Evolutionary conservation across 2,113 vertebrate genomes (phyloP).

Genomic region (Sinocyclocheilus anshuiensis): DNA sequence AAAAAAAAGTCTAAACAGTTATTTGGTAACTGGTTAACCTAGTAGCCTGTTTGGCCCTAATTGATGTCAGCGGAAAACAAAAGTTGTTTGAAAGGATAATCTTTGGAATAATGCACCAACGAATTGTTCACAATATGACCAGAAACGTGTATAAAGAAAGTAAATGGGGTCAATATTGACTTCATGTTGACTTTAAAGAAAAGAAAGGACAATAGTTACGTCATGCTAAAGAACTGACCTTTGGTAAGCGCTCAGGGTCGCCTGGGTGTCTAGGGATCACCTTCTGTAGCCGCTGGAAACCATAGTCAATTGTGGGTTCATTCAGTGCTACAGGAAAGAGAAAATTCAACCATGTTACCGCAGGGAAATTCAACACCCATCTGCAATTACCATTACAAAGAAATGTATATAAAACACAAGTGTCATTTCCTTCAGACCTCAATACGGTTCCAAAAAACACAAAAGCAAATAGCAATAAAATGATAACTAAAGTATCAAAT

Average conservation of each 20-base stretch:
- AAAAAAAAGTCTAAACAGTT: not conserved
- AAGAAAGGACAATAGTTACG: not conserved
- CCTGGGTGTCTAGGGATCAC: slow-evolving; percentile 97
- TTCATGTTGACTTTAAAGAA: not conserved
- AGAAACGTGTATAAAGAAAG: not conserved
- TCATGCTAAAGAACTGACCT: slow-evolving; percentile 76
- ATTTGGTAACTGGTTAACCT: not conserved
- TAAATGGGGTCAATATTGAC: not conserved
- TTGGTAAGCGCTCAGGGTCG: slow-evolving; percentile 95
- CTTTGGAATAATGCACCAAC: not conserved
- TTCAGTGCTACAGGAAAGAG: slow-evolving; percentile 85
- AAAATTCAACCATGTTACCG: slow-evolving; percentile 57
- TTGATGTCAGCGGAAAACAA: not conserved
- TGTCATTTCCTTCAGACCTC: not conserved
- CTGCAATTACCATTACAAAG: slow-evolving; percentile 25
- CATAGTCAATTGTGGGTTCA: slow-evolving; percentile 96
- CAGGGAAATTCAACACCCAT: slow-evolving; percentile 40
- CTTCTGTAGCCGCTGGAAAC: slow-evolving; percentile 97
- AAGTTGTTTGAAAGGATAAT: not conserved
- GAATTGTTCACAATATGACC: not conserved
- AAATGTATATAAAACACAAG: slow-evolving; percentile 2
- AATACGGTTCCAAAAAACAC: not conserved
- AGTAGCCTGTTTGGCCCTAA: not conserved
- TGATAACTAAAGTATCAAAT: slow-evolving; percentile 14
- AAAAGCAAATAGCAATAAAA: slow-evolving; percentile 1